phyloP scores from a whole-genome alignment of 1,140 invertebrate species.

The Euura lappo region DNA sequence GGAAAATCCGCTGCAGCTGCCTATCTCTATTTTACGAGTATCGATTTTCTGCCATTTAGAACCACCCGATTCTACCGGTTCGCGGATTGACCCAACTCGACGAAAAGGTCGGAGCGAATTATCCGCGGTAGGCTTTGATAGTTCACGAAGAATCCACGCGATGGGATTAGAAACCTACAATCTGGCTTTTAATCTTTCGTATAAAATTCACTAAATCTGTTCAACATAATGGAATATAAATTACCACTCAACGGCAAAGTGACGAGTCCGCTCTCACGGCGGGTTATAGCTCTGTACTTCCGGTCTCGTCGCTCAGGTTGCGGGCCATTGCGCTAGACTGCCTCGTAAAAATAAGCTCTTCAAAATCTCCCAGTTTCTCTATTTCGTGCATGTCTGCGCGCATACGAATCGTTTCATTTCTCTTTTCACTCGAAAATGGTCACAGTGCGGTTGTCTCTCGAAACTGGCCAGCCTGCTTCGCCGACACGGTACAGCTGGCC shows the following conservation, averaged over 20 bases:
- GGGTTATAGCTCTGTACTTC: background rate
- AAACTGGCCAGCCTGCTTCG: no score
- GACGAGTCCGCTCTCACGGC: constrained; percentile 4
- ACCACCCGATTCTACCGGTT: no score
- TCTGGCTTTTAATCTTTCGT: no score
- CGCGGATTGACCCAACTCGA: no score
- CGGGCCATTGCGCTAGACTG: background rate
- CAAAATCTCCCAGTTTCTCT: background rate
- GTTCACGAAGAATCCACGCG: no score
- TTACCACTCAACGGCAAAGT: background rate
- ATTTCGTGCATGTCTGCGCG: constrained; percentile 19
- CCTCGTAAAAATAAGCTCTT: background rate
- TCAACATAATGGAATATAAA: background rate
- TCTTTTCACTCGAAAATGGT: background rate
- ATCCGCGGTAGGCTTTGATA: no score
- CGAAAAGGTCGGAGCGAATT: no score
- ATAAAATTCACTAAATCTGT: no score
- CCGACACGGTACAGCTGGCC: no score
- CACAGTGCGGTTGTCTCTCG: background rate
- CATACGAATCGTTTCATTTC: constrained; percentile 53
- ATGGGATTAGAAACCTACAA: no score
- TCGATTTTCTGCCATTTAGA: background rate
- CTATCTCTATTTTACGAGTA: background rate
- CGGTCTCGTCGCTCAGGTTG: background rate
- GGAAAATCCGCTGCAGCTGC: background rate